Percentiles rank a stretch among this genome's conserved stretches.
These are phyloP conservation scores for Gobio gobio DNA, from an alignment of 2,113 vertebrate genomes.

Conservation along the genomic window DNA sequence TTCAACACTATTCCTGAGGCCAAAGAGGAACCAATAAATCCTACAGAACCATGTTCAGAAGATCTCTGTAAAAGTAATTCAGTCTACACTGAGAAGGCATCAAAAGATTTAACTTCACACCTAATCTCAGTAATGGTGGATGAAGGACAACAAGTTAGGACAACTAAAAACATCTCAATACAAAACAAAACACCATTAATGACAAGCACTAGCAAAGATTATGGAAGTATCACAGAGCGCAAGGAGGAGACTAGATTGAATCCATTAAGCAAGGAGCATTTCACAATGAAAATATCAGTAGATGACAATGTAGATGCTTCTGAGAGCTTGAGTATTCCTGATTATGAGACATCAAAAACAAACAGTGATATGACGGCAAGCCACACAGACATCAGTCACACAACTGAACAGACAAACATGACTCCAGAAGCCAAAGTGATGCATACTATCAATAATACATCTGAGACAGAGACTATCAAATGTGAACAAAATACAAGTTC, in stretches of 20 bases:
- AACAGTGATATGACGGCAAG: background rate
- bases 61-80: background rate
- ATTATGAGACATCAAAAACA: background rate
- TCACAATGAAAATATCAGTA: background rate
- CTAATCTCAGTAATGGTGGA: slow-evolving; percentile 6
- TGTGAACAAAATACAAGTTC: background rate
- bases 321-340: slow-evolving; percentile 12
- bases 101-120: slow-evolving; percentile 2
- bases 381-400: background rate
- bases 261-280: background rate
- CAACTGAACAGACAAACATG: background rate
- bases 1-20: background rate
- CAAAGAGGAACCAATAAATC: slow-evolving; percentile 11
- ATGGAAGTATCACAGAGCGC: background rate
- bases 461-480: slow-evolving; percentile 7
- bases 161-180: background rate
- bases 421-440: slow-evolving; percentile 39
- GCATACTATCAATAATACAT: slow-evolving; percentile 2
- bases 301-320: slow-evolving; percentile 4
- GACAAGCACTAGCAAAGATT: background rate
- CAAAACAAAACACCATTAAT: background rate
- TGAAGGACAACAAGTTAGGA: slow-evolving; percentile 6
- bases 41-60: background rate
- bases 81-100: background rate
- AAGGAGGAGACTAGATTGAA: background rate